A percentile compares a stretch with the other conserved stretches of the same genome.
phyloP scores from a whole-genome alignment of 2,113 vertebrate genomes.

The Chaetops frenatus region DNA sequence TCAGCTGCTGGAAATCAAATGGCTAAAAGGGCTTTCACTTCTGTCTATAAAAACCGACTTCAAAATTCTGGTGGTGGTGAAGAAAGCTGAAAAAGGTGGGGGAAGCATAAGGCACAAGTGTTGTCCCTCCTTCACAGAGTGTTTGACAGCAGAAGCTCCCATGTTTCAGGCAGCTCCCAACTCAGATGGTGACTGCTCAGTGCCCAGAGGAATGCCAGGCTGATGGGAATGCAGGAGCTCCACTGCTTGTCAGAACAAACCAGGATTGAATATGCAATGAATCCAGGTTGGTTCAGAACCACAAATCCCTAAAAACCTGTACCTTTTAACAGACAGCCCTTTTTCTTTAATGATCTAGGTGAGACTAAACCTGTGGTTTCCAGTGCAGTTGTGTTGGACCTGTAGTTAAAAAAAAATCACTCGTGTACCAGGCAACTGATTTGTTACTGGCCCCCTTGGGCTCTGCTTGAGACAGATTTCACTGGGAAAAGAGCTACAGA shows the following conservation, averaged over 20 bases:
- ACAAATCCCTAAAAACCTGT: neutral
- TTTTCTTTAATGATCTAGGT: neutral
- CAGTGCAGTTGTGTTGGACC: neutral
- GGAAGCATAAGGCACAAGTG: neutral
- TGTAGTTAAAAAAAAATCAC: constrained; percentile 36
- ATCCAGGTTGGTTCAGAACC: neutral
- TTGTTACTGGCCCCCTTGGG: constrained; percentile 53
- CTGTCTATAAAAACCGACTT: neutral
- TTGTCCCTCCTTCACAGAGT: neutral
- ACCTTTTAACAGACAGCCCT: neutral
- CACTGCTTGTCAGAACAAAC: neutral
- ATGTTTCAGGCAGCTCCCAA: neutral
- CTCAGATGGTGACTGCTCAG: neutral
- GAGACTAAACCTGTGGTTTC: neutral
- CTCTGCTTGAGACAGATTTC: constrained; percentile 57
- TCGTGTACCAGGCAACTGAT: constrained; percentile 29
- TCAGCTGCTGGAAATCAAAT: neutral
- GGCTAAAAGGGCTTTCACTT: neutral
- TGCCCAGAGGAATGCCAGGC: neutral
- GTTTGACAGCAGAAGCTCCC: neutral
- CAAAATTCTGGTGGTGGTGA: neutral
- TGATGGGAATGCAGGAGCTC: neutral
- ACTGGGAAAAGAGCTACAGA: constrained; percentile 55
- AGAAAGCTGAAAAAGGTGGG: neutral
- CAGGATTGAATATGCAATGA: neutral